These are phyloP conservation scores for Lithophane socia DNA, from an alignment of 2,888 invertebrate species.

Conservation along the genomic window DNA sequence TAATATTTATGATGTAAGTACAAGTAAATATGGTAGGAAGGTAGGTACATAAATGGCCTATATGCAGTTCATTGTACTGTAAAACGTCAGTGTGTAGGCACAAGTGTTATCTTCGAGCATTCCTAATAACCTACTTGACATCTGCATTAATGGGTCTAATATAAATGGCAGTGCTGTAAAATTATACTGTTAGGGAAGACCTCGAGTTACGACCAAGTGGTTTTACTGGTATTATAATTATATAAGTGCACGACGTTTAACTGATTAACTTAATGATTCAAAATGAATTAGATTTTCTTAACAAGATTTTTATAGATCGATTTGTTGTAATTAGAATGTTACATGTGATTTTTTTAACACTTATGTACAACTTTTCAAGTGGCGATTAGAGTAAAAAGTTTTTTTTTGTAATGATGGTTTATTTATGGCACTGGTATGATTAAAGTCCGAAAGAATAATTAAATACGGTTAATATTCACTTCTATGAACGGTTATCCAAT, in stretches of 20 bases:
- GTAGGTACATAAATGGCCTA: not conserved
- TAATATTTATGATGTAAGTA: conserved; percentile 41
- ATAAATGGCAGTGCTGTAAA: conserved; percentile 26
- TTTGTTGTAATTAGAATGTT: not conserved
- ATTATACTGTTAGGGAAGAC: conserved; percentile 20
- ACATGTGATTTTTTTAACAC: not conserved
- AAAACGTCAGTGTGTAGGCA: conserved; percentile 6
- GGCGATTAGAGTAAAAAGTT: not conserved
- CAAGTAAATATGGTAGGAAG: conserved; percentile 7
- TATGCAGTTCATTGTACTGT: conserved; percentile 28
- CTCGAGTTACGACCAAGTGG: not conserved
- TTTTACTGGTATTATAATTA: conserved; percentile 23
- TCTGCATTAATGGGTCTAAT: conserved; percentile 32
- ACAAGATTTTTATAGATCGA: not conserved
- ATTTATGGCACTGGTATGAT: not conserved
- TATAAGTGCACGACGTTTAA: not conserved
- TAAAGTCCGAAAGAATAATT: conserved; percentile 12
- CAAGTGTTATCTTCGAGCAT: conserved; percentile 10
- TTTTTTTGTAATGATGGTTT: not conserved
- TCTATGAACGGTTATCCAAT: conserved; percentile 24
- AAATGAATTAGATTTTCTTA: conserved; percentile 2
- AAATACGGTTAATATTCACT: conserved; percentile 16
- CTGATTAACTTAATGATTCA: conserved; percentile 13
- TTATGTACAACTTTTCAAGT: not conserved
- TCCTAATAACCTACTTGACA: conserved; percentile 26